phyloP scores from a whole-genome alignment of 2,888 invertebrate species.

The Ennomos erosarius region DNA sequence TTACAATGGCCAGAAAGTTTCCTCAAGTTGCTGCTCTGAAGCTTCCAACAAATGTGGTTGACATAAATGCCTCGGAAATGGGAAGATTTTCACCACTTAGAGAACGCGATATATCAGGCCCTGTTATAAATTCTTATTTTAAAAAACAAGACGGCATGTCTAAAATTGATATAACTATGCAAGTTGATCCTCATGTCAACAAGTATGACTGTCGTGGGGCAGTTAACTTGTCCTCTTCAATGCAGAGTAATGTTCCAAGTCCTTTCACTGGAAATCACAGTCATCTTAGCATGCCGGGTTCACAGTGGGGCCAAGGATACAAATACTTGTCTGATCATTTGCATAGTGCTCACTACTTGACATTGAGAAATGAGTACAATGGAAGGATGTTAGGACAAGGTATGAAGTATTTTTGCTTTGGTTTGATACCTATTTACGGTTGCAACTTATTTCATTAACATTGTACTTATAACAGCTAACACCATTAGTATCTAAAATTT shows the following conservation, averaged over 20 bases:
- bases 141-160: slow-evolving; percentile 55
- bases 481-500: no score
- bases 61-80: slow-evolving; percentile 87
- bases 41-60: slow-evolving; percentile 86
- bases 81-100: slow-evolving; percentile 88
- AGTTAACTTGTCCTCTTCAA: slow-evolving; percentile 87
- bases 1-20: slow-evolving; percentile 76
- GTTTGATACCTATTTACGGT: no score
- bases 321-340: slow-evolving; percentile 89
- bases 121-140: slow-evolving; percentile 82
- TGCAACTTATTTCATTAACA: no score
- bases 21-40: slow-evolving; percentile 83
- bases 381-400: slow-evolving; percentile 60
- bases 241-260: slow-evolving; percentile 91
- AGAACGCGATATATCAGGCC: slow-evolving; percentile 87
- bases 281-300: slow-evolving; percentile 92
- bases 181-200: slow-evolving; percentile 85
- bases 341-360: slow-evolving; percentile 87
- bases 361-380: slow-evolving; percentile 80
- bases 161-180: slow-evolving; percentile 65
- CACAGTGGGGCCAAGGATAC: slow-evolving; percentile 88
- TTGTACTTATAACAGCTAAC: no score
- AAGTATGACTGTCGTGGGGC: slow-evolving; percentile 89
- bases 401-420: slow-evolving; percentile 47
- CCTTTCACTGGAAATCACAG: slow-evolving; percentile 87